Evolutionary conservation across 2,888 invertebrate species (phyloP).

Genomic region (Cyclophora albipunctata): DNA sequence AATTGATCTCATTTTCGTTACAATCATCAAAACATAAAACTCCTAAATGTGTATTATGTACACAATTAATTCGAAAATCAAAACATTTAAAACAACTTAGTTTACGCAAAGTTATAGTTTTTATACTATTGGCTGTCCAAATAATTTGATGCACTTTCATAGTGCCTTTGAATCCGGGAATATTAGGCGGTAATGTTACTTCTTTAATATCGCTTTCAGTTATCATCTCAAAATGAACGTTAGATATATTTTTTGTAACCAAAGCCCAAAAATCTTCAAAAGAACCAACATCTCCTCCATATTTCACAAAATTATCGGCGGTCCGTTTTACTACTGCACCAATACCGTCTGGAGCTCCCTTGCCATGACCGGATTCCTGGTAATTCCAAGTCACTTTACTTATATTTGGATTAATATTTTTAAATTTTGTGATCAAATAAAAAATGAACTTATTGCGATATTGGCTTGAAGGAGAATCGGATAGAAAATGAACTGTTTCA

Average conservation of each 20-base stretch:
- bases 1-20: too few species aligned
- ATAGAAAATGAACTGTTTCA: background rate
- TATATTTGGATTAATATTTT: background rate
- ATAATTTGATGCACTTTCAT: background rate
- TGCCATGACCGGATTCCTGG: slow-evolving; percentile 3
- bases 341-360: slow-evolving; percentile 4
- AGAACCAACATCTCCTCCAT: background rate
- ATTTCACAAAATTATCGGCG: slow-evolving; percentile 1
- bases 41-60: background rate
- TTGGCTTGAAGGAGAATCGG: background rate
- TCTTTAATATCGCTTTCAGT: background rate
- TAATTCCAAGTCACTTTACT: slow-evolving; percentile 1
- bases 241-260: background rate
- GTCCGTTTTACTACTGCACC: slow-evolving; percentile 4
- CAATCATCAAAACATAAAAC: background rate
- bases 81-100: background rate
- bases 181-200: background rate
- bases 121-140: background rate
- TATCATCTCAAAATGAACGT: background rate
- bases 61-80: background rate
- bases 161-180: background rate
- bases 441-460: background rate
- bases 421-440: background rate
- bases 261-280: background rate
- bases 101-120: background rate